phyloP scores from a whole-genome alignment of 2,797 vertebrate genomes.

The Rhinichthys osculus region DNA sequence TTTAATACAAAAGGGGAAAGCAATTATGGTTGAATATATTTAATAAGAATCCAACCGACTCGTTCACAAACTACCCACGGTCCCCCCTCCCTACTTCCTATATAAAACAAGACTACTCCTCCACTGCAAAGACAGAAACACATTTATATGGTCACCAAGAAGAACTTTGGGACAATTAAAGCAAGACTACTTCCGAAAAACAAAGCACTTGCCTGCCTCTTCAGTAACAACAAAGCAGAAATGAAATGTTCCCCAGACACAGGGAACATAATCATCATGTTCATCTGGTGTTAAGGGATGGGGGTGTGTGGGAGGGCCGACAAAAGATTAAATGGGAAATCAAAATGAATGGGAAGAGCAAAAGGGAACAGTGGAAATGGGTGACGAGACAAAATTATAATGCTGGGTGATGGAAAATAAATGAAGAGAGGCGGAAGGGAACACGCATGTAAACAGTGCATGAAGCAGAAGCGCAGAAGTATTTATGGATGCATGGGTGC shows the following conservation, averaged over 20 bases:
- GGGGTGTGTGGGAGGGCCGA: constrained; percentile 17
- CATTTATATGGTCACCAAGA: background rate
- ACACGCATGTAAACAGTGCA: background rate
- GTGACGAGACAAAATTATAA: constrained; percentile 19
- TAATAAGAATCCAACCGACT: constrained; percentile 15
- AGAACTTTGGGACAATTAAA: constrained; percentile 31
- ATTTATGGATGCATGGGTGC: background rate
- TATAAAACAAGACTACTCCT: constrained; percentile 8
- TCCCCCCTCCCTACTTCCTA: background rate
- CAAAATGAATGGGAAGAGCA: constrained; percentile 24
- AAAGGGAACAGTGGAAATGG: constrained; percentile 11
- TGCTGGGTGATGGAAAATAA: constrained; percentile 1
- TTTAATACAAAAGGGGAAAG: constrained; percentile 2
- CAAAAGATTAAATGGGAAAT: constrained; percentile 24
- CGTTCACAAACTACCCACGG: background rate
- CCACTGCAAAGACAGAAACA: constrained; percentile 41
- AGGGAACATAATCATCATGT: constrained; percentile 40
- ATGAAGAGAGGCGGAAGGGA: background rate
- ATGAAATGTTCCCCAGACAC: constrained; percentile 26
- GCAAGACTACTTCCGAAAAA: background rate
- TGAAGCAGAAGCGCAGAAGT: background rate
- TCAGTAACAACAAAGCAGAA: constrained; percentile 40
- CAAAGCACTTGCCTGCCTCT: constrained; percentile 6
- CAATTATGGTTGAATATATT: constrained; percentile 15
- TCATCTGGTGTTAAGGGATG: constrained; percentile 19